Evolutionary conservation across 1,140 invertebrate genomes (phyloP).

Genomic region (Hyphantria cunea): DNA sequence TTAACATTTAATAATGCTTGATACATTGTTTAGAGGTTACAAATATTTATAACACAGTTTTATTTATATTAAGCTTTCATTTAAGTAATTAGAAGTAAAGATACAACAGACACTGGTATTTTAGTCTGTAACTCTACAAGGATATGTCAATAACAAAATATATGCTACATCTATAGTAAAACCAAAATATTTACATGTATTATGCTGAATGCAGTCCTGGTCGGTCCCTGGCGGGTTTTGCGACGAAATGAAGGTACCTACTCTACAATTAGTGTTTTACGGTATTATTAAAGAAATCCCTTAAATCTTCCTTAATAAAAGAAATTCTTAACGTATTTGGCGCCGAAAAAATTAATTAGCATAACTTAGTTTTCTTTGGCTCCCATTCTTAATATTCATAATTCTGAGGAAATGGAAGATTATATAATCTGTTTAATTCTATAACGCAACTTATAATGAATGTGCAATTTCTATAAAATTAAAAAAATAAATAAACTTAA

Average conservation of each 20-base stretch:
- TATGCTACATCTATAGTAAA: background rate
- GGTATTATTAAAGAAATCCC: constrained; percentile 66
- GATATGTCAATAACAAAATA: too few species aligned
- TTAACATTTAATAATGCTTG: too few species aligned
- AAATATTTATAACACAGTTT: too few species aligned
- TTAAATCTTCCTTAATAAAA: constrained; percentile 59
- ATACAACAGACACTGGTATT: too few species aligned
- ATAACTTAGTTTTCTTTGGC: constrained; percentile 41
- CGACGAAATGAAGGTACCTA: constrained; percentile 58
- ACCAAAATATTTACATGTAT: constrained; percentile 17
- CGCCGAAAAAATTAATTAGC: constrained; percentile 48
- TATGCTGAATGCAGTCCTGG: constrained; percentile 48
- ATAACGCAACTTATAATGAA: constrained; percentile 54
- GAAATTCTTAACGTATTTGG: constrained; percentile 52
- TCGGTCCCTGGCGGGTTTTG: constrained; percentile 42
- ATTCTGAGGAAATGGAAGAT: background rate
- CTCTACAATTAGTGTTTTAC: constrained; percentile 63
- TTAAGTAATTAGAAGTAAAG: too few species aligned
- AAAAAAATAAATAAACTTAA: background rate
- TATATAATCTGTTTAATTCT: constrained; percentile 2
- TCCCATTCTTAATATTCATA: constrained; percentile 24
- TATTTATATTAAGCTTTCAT: too few species aligned
- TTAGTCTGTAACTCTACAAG: too few species aligned
- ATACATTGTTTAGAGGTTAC: too few species aligned
- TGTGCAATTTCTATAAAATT: too few species aligned